These are phyloP conservation scores for Molorchus minor DNA, from an alignment of 2,888 invertebrate species.

Conservation along the genomic window DNA sequence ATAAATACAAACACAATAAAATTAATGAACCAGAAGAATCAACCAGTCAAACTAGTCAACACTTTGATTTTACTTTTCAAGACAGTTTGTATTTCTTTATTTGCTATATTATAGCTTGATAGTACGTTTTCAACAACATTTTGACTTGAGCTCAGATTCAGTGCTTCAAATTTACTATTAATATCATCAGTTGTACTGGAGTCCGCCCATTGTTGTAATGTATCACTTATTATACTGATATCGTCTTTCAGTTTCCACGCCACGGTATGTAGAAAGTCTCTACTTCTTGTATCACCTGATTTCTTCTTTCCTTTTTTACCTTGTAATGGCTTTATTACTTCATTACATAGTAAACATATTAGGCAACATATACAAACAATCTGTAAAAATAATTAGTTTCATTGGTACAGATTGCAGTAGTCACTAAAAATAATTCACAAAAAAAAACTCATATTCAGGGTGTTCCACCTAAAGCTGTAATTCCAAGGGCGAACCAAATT, in stretches of 20 bases:
- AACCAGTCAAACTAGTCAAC: slow-evolving; percentile 39
- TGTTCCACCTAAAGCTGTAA: no score
- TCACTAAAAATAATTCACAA: slow-evolving; percentile 17
- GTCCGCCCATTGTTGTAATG: slow-evolving; percentile 63
- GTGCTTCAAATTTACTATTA: slow-evolving; percentile 60
- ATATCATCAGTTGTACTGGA: slow-evolving; percentile 58
- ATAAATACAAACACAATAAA: slow-evolving; percentile 36
- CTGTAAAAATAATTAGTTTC: no score
- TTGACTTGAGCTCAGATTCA: slow-evolving; percentile 61
- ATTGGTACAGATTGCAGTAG: no score
- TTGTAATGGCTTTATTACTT: slow-evolving; percentile 64
- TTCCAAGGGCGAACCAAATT: no score
- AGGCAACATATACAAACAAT: slow-evolving; percentile 68
- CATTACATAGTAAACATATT: slow-evolving; percentile 68
- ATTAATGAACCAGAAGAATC: slow-evolving; percentile 16
- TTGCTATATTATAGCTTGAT: slow-evolving; percentile 64
- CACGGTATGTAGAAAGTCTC: slow-evolving; percentile 57
- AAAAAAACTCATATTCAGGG: no score
- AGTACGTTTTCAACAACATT: slow-evolving; percentile 64
- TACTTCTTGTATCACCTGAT: slow-evolving; percentile 61
- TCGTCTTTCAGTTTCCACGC: slow-evolving; percentile 51
- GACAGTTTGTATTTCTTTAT: slow-evolving; percentile 66
- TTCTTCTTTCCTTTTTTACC: slow-evolving; percentile 70
- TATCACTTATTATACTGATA: slow-evolving; percentile 60
- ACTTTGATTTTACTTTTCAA: slow-evolving; percentile 68